Conservation (phyloP, 2,113 vertebrate species). For the Alligator sinensis region DNA sequence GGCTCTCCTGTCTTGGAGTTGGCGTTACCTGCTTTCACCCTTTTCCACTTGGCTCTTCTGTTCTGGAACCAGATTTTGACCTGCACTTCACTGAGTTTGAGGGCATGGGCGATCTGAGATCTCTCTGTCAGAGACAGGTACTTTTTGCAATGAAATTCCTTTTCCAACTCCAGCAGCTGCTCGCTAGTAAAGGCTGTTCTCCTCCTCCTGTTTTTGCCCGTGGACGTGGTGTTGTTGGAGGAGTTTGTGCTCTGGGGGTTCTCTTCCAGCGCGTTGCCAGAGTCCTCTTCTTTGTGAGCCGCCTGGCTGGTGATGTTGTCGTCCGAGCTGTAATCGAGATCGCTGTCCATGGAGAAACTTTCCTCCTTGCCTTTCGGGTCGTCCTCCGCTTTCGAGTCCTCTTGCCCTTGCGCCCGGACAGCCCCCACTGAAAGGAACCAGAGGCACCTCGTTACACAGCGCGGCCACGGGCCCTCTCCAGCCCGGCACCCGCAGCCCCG, state of each 20-base stretch:
- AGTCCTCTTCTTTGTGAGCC: constrained; percentile 88
- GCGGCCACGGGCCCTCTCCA: too few relatives aligned
- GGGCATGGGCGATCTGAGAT: constrained; percentile 97
- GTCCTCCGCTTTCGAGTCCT: constrained; percentile 88
- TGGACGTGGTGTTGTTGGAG: constrained; percentile 79
- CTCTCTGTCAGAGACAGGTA: constrained; percentile 97
- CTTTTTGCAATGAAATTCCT: constrained; percentile 99
- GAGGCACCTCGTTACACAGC: constrained; percentile 57
- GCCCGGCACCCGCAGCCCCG: too few relatives aligned
- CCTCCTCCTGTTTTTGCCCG: constrained; percentile 92
- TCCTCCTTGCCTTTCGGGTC: constrained; percentile 91
- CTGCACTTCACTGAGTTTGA: constrained; percentile 98
- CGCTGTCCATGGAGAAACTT: constrained; percentile 96
- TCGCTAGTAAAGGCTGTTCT: constrained; percentile 98
- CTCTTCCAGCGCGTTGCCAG: constrained; percentile 84
- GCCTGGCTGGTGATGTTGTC: constrained; percentile 87
- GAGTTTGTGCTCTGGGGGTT: constrained; percentile 71
- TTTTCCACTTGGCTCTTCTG: constrained; percentile 97
- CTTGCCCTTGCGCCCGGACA: constrained; percentile 85
- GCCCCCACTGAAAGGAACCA: constrained; percentile 78
- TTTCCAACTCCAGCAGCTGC: constrained; percentile 98
- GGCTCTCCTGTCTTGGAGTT: constrained; percentile 98
- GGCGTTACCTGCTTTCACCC: constrained; percentile 97
- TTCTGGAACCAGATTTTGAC: constrained; percentile 99
- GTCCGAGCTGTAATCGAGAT: constrained; percentile 97